Percentiles rank a stretch among this genome's conserved stretches.
Conservation (phyloP, 2,113 vertebrate genomes). For the Sinosuthora webbiana region DNA sequence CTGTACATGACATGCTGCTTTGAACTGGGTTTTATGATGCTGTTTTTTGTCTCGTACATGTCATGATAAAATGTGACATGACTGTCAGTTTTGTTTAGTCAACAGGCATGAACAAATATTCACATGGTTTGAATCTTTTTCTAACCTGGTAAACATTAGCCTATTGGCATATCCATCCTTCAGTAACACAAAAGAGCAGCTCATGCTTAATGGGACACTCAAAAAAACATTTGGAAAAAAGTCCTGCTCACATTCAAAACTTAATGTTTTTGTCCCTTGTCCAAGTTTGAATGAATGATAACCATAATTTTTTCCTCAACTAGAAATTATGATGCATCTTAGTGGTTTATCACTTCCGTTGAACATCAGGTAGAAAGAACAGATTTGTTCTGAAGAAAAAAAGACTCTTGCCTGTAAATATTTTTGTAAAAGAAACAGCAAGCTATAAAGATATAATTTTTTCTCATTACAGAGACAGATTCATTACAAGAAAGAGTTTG, state of each 20-base stretch:
- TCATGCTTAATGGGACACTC: not conserved
- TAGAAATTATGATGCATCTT: not conserved
- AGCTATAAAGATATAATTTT: not conserved
- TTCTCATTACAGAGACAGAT: conserved; percentile 20
- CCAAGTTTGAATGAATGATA: not conserved
- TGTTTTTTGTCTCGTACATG: conserved; percentile 19
- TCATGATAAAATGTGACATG: conserved; percentile 57
- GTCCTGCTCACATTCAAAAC: not conserved
- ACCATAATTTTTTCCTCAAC: not conserved
- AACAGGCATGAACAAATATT: conserved; percentile 52
- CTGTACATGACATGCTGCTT: not conserved
- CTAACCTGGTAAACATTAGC: conserved; percentile 1
- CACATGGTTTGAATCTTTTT: conserved; percentile 27
- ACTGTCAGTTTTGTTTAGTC: conserved; percentile 56
- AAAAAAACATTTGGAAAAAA: not conserved
- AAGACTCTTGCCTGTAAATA: not conserved
- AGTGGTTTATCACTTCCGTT: not conserved
- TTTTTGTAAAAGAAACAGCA: not conserved
- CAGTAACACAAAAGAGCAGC: not conserved
- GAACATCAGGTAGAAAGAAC: not conserved
- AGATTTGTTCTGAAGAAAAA: not conserved
- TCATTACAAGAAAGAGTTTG: not conserved
- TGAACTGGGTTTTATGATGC: not conserved
- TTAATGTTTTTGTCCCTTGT: not conserved
- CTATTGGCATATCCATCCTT: not conserved